Base-by-base conservation (phyloP, 2,888 invertebrate genomes). In the Leucophenga montana region DNA sequence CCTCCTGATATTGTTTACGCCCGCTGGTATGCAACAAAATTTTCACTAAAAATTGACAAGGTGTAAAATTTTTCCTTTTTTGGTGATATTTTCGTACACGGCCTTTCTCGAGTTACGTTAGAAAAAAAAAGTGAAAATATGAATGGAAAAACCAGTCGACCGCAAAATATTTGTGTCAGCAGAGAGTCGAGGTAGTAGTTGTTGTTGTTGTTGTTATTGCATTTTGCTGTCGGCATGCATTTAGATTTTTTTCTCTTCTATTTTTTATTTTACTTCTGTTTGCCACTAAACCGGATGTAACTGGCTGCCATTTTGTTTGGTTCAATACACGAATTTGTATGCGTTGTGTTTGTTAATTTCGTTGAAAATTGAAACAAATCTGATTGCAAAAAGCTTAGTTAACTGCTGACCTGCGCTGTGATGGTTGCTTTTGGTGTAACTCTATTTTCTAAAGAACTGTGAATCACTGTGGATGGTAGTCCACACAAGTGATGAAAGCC, bases 301-400 rank as follows among this genome's bases (percentile, higher is more conserved):
- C 75, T 71, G 74, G 76, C 74, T 70, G 72, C 73, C 78, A 79
- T 78, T 78, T 79, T 78, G 75, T 78, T 78, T 78, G 73, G 53
- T 67, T 73, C 71, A 73, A 78, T 73, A 69, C 68, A 68, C 62
- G 67, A 57, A 44, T 69, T 16, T 53, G 53, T 53, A 11, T 53
- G 16, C 8, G 18, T 53, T 39, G 53, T 53, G 53, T 53, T 16
- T 39, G 39, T 39, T 39, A 8, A 39, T 39, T 39, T 39, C 8
- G 39, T 39, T 39, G 39, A 39, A 39, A 39, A 11, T 39, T 39
- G 39, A 39, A 39, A 39, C 39, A 39, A 39, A 39, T 11, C 11
- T 39, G 39, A 39, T 39, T 39, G 39, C 9, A 39, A 50, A 50
- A 50, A 50, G 16, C 13, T 50, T 50, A 50, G 50, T 50, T 50